Base-by-base conservation (phyloP, 2,113 vertebrate species). In the Podarcis raffonei region DNA sequence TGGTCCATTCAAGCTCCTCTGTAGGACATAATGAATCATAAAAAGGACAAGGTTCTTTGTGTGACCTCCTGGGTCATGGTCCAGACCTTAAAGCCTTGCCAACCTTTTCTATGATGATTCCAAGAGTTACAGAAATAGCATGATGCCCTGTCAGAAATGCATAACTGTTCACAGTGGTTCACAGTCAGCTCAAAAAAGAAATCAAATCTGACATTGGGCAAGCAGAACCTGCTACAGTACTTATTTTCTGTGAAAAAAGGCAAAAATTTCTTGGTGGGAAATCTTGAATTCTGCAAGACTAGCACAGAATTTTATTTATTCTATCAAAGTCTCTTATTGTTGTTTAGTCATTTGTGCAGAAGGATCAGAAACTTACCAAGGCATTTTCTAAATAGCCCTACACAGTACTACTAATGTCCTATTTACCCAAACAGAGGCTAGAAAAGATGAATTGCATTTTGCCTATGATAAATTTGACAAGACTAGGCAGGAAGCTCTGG, bases 381-480 rank as follows among this genome's bases (percentile, higher is more conserved):
- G 72, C 87, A 77, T 18, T 91, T 92, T 94, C 94, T 90, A 74
- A 35, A n/a, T 42, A 4, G 48, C 11, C 48, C 15, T 42, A 18
- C 18, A 66, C 42, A 90, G 85, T 79, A 76, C 79, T 74, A 81
- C 23, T 84, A 81, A 83, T 80, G 86, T 87, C 88, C 90, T 84
- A 87, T 11, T 5, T 72, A 91, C 90, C 75, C 75, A 92, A 94
- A 93, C 87, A 85, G 39, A 57, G 84, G 25, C 12, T 76, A 6
- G 79, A 86, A 90, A 25, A 32, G 35, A 12, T 85, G 35, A 85
- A 65, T 39, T 69, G 79, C 72, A 85, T 69, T 71, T 72, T 84
- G 76, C 71, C 82, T 89, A 65, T 32, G 62, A 65, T 25, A 42
- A 57, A 71, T 83, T 76, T 42, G 37, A 7, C 20, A 42, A 48